phyloP scores from a whole-genome alignment of 2,888 invertebrate species.

The Spialia ferax region DNA sequence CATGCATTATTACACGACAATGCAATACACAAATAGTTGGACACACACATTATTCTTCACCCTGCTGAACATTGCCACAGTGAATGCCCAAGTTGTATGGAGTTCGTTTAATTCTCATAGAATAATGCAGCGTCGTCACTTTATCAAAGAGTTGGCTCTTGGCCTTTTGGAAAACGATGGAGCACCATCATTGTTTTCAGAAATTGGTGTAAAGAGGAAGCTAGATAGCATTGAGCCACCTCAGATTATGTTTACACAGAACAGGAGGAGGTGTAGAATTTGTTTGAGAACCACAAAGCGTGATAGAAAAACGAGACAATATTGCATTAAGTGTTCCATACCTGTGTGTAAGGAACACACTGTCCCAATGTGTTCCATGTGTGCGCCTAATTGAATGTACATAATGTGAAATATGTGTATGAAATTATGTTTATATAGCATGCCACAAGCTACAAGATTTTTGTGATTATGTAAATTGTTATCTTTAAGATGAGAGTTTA shows the following conservation, averaged over 20 bases:
- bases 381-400: conserved; percentile 48
- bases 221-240: conserved; percentile 42
- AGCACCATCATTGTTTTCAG: conserved; percentile 42
- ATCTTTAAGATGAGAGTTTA: no score
- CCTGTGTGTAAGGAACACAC: conserved; percentile 76
- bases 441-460: no score
- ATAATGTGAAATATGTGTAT: no score
- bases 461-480: no score
- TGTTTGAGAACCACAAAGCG: conserved; percentile 64
- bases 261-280: conserved; percentile 65
- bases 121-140: conserved; percentile 62
- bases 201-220: conserved; percentile 47
- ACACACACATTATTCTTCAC: conserved; percentile 74
- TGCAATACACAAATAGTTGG: conserved; percentile 79
- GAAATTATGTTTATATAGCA: no score
- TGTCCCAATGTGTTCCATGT: conserved; percentile 64
- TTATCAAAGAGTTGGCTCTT: conserved; percentile 70
- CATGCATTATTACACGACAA: conserved; percentile 78
- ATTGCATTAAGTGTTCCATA: conserved; percentile 68
- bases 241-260: conserved; percentile 49
- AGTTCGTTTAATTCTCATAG: conserved; percentile 57
- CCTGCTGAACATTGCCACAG: conserved; percentile 73
- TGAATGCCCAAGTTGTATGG: conserved; percentile 80
- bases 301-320: conserved; percentile 70
- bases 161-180: conserved; percentile 61